These are phyloP conservation scores for Stegostoma tigrinum DNA, from an alignment of 2,113 vertebrate species.

Conservation along the genomic window DNA sequence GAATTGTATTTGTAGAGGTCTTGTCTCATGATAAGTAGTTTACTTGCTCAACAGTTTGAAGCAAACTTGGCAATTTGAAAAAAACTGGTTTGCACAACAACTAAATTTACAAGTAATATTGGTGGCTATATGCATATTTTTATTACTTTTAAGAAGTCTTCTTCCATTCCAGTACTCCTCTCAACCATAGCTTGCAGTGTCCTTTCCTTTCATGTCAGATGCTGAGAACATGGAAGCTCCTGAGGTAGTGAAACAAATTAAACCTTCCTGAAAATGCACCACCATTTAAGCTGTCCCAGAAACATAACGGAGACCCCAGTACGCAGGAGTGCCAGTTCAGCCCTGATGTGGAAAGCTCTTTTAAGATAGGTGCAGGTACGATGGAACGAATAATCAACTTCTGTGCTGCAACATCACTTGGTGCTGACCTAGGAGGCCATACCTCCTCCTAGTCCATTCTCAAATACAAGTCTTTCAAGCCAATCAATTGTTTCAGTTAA, in stretches of 20 bases:
- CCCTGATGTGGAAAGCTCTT: not conserved
- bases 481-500: not conserved
- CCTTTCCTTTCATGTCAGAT: not conserved
- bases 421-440: too few species aligned
- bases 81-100: too few species aligned
- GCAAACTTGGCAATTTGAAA: too few species aligned
- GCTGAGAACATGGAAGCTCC: not conserved
- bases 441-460: not conserved
- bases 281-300: not conserved
- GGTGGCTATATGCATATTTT: not conserved
- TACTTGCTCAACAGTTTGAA: too few species aligned
- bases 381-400: not conserved
- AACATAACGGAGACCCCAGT: not conserved
- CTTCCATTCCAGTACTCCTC: not conserved
- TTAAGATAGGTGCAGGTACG: not conserved
- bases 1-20: not conserved
- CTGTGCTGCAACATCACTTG: not conserved
- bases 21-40: not conserved
- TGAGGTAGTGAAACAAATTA: not conserved
- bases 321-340: not conserved
- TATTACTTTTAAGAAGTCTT: not conserved
- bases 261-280: not conserved
- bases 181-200: not conserved
- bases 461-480: not conserved
- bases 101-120: too few species aligned